Evolutionary conservation across 2,888 invertebrate genomes (phyloP), one percentile per base, ranked within the genome.

Genomic region (Cheilosia vulpina): DNA sequence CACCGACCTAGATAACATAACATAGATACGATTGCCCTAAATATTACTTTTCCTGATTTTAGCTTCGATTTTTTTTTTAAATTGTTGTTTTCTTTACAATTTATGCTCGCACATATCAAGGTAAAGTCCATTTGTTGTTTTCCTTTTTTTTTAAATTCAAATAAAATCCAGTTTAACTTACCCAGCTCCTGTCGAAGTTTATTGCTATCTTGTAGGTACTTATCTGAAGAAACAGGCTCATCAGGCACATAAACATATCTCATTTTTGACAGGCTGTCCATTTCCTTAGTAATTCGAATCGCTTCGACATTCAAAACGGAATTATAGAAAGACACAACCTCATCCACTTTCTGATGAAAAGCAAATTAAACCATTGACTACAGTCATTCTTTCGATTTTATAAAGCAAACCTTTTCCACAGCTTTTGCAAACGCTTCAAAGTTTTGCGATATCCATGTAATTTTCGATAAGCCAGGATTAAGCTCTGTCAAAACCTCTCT

Each of bases 371-470:
- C n/a, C 38, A 38, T 17, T 47, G n/a, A 1, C 45, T 31, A 7
- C 0, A 3, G 5, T 47, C 5, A 7, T 9, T 17, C 31, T 31
- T 0, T 2, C 31, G 2, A 31, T 19, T 19, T n/a, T 9, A 17
- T 7, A 9, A 9, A 17, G 9, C 69, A 19, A 77, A 96, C 94
- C 88, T 94, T 94, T 71, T 94, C 93, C 19, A 96, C 91, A 21
- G 94, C 93, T 0, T 82, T 65, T 4, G 90, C 88, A 69, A 90
- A 91, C 17, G 89, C 89, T 21, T 90, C 89, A 2, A 91, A 87
- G 63, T 95, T 95, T 88, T 96, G 93, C 0, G 97, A 97, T 0
- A 96, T 94, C 97, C 97, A 98, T 0, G 96, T 96, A 19, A 97
- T 94, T 1, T 95, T 94, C 0, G 96, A 95, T 13, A 97, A 92